These are phyloP conservation scores for Probosciger aterrimus DNA, from an alignment of 2,113 vertebrate species.

Conservation along the genomic window DNA sequence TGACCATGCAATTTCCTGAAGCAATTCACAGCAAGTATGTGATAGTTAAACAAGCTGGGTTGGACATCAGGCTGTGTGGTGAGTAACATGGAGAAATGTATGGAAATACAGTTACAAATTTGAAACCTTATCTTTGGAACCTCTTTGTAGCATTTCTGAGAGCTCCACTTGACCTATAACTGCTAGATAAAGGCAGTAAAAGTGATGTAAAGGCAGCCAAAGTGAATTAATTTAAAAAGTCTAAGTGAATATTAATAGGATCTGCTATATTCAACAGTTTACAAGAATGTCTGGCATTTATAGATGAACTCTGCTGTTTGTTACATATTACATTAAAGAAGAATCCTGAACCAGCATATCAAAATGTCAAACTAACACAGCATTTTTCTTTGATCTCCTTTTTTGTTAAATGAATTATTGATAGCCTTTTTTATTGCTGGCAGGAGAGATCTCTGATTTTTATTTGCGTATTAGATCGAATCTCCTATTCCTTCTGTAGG, in stretches of 20 bases:
- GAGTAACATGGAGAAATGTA: not conserved
- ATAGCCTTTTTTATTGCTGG: constrained; percentile 15
- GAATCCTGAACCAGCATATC: constrained; percentile 32
- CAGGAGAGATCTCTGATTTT: constrained; percentile 43
- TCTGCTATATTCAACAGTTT: constrained; percentile 5
- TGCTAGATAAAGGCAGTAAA: not conserved
- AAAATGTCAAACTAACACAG: constrained; percentile 39
- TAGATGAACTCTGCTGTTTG: constrained; percentile 45
- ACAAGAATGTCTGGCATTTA: constrained; percentile 29
- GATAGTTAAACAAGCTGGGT: not conserved
- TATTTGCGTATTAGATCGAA: constrained; percentile 18
- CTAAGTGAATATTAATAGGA: constrained; percentile 41
- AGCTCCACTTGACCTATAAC: not conserved
- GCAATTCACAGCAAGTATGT: not conserved
- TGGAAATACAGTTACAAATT: not conserved
- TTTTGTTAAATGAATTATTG: constrained; percentile 63
- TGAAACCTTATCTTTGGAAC: constrained; percentile 18
- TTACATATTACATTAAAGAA: constrained; percentile 49
- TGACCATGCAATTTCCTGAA: not conserved
- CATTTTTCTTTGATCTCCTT: constrained; percentile 39
- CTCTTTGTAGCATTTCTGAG: not conserved
- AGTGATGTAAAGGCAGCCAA: constrained; percentile 13
- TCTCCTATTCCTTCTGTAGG: not conserved
- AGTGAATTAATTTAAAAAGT: constrained; percentile 25
- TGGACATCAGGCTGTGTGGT: not conserved